A percentile compares a stretch with the other conserved stretches of the same genome.
phyloP scores from a whole-genome alignment of 2,888 invertebrate genomes.

The Auanema freiburgensis region DNA sequence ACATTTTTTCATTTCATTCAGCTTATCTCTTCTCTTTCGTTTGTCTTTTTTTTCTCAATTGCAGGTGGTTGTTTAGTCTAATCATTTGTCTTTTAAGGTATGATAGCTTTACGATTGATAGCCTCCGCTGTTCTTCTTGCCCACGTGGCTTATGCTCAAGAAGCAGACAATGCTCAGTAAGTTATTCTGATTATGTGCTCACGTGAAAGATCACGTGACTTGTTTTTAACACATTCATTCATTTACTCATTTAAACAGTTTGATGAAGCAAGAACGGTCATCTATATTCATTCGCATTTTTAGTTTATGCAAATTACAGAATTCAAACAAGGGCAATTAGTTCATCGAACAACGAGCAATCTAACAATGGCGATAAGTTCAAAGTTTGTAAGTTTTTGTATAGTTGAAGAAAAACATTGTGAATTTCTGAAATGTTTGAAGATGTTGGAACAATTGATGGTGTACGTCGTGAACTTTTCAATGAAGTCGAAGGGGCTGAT shows the following conservation, averaged over 20 bases:
- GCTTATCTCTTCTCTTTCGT: background rate
- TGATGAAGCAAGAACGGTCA: too few species aligned
- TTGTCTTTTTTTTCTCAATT: background rate
- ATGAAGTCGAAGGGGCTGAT: conserved; percentile 50
- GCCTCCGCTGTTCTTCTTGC: conserved; percentile 3
- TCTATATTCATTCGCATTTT: too few species aligned
- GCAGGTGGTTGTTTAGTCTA: background rate
- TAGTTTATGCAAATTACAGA: conserved; percentile 2
- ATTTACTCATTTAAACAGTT: too few species aligned
- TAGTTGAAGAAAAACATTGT: background rate
- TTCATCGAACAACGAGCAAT: conserved; percentile 12
- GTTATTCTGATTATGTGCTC: background rate
- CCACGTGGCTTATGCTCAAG: conserved; percentile 10
- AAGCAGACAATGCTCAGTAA: conserved; percentile 6
- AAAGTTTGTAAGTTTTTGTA: conserved; percentile 35
- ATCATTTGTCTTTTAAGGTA: background rate
- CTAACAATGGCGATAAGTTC: conserved; percentile 29
- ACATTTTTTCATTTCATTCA: conserved; percentile 1
- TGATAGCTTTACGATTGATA: background rate
- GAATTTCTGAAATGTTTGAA: conserved; percentile 8
- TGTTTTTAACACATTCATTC: too few species aligned
- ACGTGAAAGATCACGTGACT: too few species aligned
- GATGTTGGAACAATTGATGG: conserved; percentile 53
- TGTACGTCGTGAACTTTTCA: conserved; percentile 46
- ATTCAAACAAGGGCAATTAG: conserved; percentile 18